Evolutionary conservation across 2,888 invertebrate genomes (phyloP), one percentile per base, ranked within the genome.

Genomic region (Phaonia tiefii): DNA sequence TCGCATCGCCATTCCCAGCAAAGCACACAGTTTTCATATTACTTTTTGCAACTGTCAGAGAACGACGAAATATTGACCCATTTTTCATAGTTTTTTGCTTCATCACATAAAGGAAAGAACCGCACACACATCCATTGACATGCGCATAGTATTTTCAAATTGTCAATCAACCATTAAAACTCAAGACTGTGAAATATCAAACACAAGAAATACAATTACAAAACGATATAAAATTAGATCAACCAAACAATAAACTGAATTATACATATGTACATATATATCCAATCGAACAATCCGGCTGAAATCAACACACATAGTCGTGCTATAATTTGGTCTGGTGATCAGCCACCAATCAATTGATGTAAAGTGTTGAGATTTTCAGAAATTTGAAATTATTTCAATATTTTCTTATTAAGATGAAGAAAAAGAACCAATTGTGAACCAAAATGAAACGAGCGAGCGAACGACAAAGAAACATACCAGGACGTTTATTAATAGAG

Each of bases 181-280:
- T 63, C 60, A 67, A 75, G 81, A 78, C 81, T 81, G 81, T 69
- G 67, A 75, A 81, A 81, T 81, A 75, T 81, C 81, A 81, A 67
- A 77, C 8, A 60, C 76, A 73, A 70, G 54, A 31, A 69, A 25
- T 49, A 56, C 17, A 31, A 46, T 31, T 58, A 60, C 42, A 42
- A 75, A 77, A 51, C 25, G 42, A 76, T 73, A 76, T 51, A 39
- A 49, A 80, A 76, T 80, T 72, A 73, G 58, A 73, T 49, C 69
- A 42, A 13, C 49, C 42, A 8, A 37, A 20, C 15, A 31, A 31
- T 8, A 37, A 63, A 58, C 4, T 11, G 42, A 39, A 42, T 37
- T 22, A 60, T 60, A 20, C 63, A 25, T 7, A 20, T 17, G 42
- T 20, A 39, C 22, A 37, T 15, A 31, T n/a, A n/a, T 39, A 60